phyloP scores from a whole-genome alignment of 2,797 vertebrate genomes.

The Tapirus indicus region DNA sequence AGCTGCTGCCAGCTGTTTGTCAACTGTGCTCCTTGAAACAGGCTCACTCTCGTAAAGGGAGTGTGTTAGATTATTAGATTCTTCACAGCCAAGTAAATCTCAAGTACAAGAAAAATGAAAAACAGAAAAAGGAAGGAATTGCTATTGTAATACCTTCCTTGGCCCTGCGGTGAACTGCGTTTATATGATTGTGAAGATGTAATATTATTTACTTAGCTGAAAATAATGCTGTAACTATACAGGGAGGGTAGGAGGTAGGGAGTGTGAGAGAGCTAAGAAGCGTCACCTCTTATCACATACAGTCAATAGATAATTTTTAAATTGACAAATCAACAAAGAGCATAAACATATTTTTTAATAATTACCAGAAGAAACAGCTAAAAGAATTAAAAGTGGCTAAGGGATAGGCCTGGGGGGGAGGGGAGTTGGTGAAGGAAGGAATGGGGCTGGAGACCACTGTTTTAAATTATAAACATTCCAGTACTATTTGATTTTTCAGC shows the following conservation, averaged over 20 bases:
- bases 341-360: neutral
- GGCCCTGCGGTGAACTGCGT: neutral
- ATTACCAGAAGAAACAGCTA: neutral
- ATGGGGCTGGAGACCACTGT: neutral
- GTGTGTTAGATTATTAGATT: neutral
- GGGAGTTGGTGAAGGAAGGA: neutral
- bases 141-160: accelerated
- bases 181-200: neutral
- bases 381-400: neutral
- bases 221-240: neutral
- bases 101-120: neutral
- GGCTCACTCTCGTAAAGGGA: neutral
- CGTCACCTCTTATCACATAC: neutral
- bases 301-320: neutral
- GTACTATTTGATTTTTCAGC: neutral
- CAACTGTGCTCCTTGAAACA: neutral
- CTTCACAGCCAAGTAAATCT: neutral
- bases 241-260: neutral
- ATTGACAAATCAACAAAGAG: neutral
- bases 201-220: neutral
- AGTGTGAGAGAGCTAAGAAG: neutral
- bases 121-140: neutral
- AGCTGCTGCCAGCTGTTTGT: no score
- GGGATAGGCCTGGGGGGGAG: accelerated
- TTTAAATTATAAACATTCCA: neutral